Percentiles rank a stretch among this genome's conserved stretches.
These are phyloP conservation scores for Cinclus mexicanus DNA, from an alignment of 2,113 vertebrate genomes.

Conservation along the genomic window DNA sequence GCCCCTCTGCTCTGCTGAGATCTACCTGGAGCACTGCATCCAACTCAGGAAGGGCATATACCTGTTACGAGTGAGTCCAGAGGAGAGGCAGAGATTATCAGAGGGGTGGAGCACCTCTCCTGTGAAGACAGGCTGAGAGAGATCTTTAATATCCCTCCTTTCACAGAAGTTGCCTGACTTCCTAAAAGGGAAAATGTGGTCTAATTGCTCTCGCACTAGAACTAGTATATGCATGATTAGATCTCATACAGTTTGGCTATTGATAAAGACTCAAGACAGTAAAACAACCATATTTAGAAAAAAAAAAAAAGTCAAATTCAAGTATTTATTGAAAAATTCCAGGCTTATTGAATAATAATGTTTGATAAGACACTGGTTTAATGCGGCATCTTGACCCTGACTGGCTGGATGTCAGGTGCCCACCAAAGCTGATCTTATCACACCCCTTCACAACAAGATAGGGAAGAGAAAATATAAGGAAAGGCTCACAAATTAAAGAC, in stretches of 20 bases:
- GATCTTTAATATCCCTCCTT: neutral
- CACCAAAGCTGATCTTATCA: neutral
- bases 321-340: neutral
- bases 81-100: neutral
- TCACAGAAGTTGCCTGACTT: neutral
- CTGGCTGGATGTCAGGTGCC: neutral
- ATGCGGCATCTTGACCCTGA: neutral
- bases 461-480: neutral
- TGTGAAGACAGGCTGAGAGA: neutral
- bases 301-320: neutral
- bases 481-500: neutral
- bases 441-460: neutral
- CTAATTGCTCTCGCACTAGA: neutral
- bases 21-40: neutral
- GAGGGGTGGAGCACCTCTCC: neutral
- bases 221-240: neutral
- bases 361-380: neutral
- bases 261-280: neutral
- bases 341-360: neutral
- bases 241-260: neutral
- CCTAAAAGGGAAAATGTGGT: neutral
- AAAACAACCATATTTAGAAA: neutral
- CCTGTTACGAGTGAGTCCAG: accelerated
- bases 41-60: accelerated
- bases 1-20: neutral